These are phyloP conservation scores for Petroica traversi DNA, from an alignment of 2,113 vertebrate genomes.

Conservation along the genomic window DNA sequence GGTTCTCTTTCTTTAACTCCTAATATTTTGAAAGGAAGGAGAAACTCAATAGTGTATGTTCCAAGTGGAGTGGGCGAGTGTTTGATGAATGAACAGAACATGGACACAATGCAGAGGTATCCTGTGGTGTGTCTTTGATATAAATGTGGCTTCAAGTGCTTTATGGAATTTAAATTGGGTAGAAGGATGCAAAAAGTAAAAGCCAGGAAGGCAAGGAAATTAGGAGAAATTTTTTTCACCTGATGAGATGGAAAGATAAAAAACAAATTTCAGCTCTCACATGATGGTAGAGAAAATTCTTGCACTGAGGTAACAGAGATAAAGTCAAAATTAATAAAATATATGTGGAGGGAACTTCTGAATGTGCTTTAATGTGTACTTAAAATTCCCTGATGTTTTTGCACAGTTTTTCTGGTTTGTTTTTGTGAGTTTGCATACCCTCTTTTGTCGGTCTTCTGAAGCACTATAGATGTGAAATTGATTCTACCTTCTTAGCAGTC, in stretches of 20 bases:
- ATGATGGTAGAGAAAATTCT: background rate
- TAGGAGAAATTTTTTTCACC: background rate
- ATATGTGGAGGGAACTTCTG: background rate
- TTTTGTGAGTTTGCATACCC: background rate
- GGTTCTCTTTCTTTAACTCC: background rate
- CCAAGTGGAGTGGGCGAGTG: background rate
- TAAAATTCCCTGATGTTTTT: background rate
- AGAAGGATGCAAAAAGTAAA: background rate
- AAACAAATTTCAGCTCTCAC: background rate
- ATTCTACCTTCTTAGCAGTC: background rate
- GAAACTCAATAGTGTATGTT: background rate
- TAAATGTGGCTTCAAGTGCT: background rate
- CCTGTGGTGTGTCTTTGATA: background rate
- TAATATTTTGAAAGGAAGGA: background rate
- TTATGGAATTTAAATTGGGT: background rate
- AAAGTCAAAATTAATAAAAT: background rate
- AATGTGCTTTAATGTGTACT: background rate
- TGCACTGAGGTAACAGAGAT: background rate
- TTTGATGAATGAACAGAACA: conserved; percentile 21
- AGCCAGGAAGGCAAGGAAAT: background rate
- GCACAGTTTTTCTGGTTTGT: background rate
- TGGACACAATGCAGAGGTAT: background rate
- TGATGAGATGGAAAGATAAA: background rate
- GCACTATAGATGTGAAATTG: background rate
- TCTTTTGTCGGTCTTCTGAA: background rate